Percentiles rank a stretch among this genome's conserved stretches.
phyloP scores from a whole-genome alignment of 2,113 vertebrate genomes.

The Butastur rufipennis region DNA sequence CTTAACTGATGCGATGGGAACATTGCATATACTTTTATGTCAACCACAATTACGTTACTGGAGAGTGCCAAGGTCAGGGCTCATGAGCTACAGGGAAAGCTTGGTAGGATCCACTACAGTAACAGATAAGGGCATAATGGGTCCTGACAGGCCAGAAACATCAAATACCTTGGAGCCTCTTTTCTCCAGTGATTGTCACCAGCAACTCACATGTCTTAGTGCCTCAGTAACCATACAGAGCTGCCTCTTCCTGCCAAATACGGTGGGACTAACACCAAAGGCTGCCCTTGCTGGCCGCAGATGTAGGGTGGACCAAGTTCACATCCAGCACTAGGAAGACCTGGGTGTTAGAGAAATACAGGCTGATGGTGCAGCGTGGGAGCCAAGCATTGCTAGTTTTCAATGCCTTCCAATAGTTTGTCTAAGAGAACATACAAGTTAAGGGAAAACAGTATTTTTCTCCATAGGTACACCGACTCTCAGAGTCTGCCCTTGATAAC shows the following conservation, averaged over 20 bases:
- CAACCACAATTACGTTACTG: neutral
- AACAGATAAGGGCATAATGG: no score
- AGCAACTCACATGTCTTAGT: neutral
- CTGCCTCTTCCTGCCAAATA: neutral
- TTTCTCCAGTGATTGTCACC: neutral
- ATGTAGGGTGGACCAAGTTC: neutral
- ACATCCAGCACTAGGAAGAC: neutral
- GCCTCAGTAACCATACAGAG: neutral
- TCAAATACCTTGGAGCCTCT: neutral
- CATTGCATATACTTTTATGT: neutral
- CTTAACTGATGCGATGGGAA: neutral
- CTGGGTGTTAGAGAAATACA: neutral
- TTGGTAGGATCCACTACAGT: neutral
- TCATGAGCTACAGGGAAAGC: neutral
- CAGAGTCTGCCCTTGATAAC: neutral
- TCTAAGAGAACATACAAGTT: neutral
- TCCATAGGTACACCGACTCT: neutral
- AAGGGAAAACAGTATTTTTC: neutral
- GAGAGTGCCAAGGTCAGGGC: neutral
- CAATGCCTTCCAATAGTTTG: neutral
- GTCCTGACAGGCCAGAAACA: neutral
- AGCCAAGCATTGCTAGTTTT: neutral
- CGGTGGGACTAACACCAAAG: neutral
- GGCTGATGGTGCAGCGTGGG: neutral
- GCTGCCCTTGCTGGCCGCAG: neutral